Percentiles rank a stretch among this genome's conserved stretches.
These are phyloP conservation scores for Thalassaphorura encarpata DNA, from an alignment of 1,140 invertebrate species.

Conservation along the genomic window DNA sequence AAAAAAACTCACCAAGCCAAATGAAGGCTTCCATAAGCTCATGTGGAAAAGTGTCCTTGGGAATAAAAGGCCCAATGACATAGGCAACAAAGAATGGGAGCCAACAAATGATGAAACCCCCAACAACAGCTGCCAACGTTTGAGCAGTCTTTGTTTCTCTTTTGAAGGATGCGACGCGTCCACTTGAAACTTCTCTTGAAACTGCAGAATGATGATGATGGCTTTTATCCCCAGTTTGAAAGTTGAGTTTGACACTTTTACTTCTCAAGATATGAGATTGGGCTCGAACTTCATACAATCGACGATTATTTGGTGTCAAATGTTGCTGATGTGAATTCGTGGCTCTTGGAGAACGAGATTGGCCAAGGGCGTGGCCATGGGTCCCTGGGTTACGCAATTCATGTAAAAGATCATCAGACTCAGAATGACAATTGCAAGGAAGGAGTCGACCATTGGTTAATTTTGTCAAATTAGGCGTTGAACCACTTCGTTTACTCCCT, in stretches of 20 bases:
- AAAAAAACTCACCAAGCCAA: conserved; percentile 65
- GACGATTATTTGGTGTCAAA: background rate
- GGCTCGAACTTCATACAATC: too few relatives aligned
- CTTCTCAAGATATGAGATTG: background rate
- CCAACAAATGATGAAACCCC: conserved; percentile 84
- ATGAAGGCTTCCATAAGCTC: conserved; percentile 66
- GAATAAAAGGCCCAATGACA: conserved; percentile 60
- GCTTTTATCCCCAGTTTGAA: conserved; percentile 16
- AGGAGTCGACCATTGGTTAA: background rate
- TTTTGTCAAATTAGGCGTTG: too few relatives aligned
- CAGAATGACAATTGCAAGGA: background rate
- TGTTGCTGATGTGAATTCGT: background rate
- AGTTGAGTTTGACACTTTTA: conserved; percentile 20
- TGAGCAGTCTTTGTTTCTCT: conserved; percentile 78
- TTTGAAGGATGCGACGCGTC: conserved; percentile 37
- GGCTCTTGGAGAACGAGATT: background rate
- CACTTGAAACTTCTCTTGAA: conserved; percentile 31
- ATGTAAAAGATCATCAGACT: too few relatives aligned
- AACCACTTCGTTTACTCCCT: too few relatives aligned
- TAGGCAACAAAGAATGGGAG: conserved; percentile 81
- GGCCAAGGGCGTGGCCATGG: background rate
- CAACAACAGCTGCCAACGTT: conserved; percentile 68
- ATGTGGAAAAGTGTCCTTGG: conserved; percentile 44
- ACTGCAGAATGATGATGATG: conserved; percentile 28
- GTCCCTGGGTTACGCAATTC: background rate